phyloP scores from a whole-genome alignment of 2,797 vertebrate genomes.

The Anguilla marmorata region DNA sequence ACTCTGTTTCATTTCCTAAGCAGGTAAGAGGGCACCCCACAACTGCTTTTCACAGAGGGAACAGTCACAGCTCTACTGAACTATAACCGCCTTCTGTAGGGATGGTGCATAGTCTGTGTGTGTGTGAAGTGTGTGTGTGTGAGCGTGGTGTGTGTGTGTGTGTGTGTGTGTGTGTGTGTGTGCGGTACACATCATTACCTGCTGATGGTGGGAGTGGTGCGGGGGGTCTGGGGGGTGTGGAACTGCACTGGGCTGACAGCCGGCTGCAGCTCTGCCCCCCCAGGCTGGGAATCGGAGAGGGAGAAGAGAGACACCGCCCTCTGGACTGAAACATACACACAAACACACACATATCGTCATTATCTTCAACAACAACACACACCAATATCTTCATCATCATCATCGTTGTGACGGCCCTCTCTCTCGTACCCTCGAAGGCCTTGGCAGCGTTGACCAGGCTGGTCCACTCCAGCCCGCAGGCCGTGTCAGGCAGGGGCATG shows the following conservation, averaged over 20 bases:
- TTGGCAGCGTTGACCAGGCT: slow-evolving; percentile 89
- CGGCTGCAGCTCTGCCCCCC: slow-evolving; percentile 67
- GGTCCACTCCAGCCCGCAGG: slow-evolving; percentile 87
- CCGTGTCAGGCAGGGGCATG: slow-evolving; percentile 89
- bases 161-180: background rate
- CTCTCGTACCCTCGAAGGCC: slow-evolving; percentile 82
- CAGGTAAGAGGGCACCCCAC: too few species aligned
- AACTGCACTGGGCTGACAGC: slow-evolving; percentile 77
- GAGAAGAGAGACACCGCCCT: slow-evolving; percentile 88
- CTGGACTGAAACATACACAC: slow-evolving; percentile 76
- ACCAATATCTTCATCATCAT: background rate
- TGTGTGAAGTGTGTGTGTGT: background rate
- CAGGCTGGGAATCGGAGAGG: slow-evolving; percentile 74
- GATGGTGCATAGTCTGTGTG: background rate
- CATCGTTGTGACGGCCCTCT: background rate
- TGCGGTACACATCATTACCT: slow-evolving; percentile 50
- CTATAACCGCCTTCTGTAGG: too few species aligned
- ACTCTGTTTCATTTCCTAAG: too few species aligned
- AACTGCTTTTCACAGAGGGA: background rate
- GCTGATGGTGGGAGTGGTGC: slow-evolving; percentile 83
- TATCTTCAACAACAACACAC: slow-evolving; percentile 30
- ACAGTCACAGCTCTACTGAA: background rate
- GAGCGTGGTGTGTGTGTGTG: background rate
- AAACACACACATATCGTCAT: slow-evolving; percentile 23
- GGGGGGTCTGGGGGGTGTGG: slow-evolving; percentile 79